Base-by-base conservation (phyloP, 2,113 vertebrate genomes). In the Pangasianodon gigas region DNA sequence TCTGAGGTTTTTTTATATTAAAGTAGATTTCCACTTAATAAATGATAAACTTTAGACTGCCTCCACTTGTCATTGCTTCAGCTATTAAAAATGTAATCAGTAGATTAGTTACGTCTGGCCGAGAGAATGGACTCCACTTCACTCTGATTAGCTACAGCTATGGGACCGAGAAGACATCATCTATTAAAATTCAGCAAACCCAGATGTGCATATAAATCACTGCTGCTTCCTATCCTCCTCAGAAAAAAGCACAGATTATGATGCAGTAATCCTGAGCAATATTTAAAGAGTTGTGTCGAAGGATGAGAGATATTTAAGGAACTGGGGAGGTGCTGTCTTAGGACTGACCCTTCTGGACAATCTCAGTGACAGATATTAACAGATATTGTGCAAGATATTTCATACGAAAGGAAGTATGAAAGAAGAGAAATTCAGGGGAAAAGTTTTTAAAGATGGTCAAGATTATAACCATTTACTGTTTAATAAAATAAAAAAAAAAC, bases 101-200 rank as follows among this genome's bases (percentile, higher is more conserved):
- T 90, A 84, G 89, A 89, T 87, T 92, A 90, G 87, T 41, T 41
- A 86, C 62, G 89, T 71, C 56, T 81, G 75, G 75, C 54, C 11
- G 24, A 81, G 75, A 51, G 65, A 69, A 90, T 24, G 51, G 86
- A 24, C 82, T n/a, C 26, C 58, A 67, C 80, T 87, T 90, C 29
- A 52, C 21, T 86, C 69, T 88, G 32, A 90, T 67, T 85, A 90
- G 74, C 46, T 80, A 6, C 62, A 71, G 10, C 32, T 21, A 29
- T 18, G 75, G 32, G 75, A 65, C 81, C 51, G 44, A 88, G 14
- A 82, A 7, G 41, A 71, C 10, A 16, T 46, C 48, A 62, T 71
- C 62, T 69, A 71, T 74, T 87, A 51, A 88, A 84, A 16, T 37
- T 80, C 58, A 87, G 83, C 85, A 87, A 62, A 77, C n/a, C 37